Base-by-base conservation (phyloP, 2,888 invertebrate species). In the Ceraclea dissimilis region DNA sequence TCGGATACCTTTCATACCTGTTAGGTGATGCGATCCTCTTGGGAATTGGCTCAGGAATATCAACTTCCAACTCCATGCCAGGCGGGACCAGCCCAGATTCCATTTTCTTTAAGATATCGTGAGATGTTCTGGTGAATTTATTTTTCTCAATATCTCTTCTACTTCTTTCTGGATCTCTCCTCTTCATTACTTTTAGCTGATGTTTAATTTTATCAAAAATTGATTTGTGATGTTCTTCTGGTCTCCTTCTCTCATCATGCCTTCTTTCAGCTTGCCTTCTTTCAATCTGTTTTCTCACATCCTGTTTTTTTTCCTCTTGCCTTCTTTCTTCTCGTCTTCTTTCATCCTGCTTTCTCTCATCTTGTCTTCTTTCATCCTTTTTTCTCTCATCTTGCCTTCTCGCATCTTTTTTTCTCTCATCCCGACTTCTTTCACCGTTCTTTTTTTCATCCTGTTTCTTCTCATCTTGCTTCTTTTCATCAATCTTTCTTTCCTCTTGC, bases 51-150 rank as follows among this genome's bases (percentile, higher is more conserved):
- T 39, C 39, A 2, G 39, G 16, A 39, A 13, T 4, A 39, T 16
- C 39, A 39, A 39, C 4, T 13, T 39, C 39, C 58, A 71, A 69
- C 66, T 74, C 74, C 64, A 68, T 73, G 31, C 75, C 75, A 13
- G 75, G 74, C 10, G 74, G 74, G 6, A 74, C 70, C 31, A 75
- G 65, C 20, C 74, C 75, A 10, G 73, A 72, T 64, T 74, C 72
- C n/a, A 72, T 69, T 47, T 73, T 66, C 56, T 66, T 67, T 17
- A 72, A 61, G 56, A 69, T 70, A 62, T 72, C 71, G 19, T 71
- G 68, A 60, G 71, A 71, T 8, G 68, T 69, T 63, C 69, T 70
- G 56, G 68, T 70, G 39, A 67, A 66, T 64, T 74, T 74, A 61
- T 74, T 71, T 50, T 65, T 65, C 57, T 70, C 67, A 51, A 75